Evolutionary conservation across 2,113 vertebrate genomes (phyloP).

Genomic region (Dryoscopus gambensis): DNA sequence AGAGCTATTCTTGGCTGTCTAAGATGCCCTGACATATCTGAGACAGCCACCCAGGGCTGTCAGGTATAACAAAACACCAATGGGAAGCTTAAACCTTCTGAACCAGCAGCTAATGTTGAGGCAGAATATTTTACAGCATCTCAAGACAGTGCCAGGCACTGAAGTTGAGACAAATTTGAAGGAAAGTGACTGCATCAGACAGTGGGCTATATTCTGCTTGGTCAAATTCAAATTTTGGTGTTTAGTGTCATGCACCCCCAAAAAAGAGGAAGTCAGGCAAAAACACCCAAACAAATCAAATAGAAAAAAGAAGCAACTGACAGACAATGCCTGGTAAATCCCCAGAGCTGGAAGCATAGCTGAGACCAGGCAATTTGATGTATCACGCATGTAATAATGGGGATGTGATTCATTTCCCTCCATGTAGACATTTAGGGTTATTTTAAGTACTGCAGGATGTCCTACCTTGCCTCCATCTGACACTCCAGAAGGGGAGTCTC

Average conservation of each 20-base stretch:
- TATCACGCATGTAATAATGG: neutral
- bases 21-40: neutral
- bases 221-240: neutral
- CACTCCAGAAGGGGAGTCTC: neutral
- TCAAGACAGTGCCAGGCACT: neutral
- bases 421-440: neutral
- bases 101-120: neutral
- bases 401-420: neutral
- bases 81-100: neutral
- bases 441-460: neutral
- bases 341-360: neutral
- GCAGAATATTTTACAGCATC: neutral
- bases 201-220: neutral
- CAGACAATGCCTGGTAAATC: neutral
- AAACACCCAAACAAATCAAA: neutral
- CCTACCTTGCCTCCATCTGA: slow-evolving; percentile 4
- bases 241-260: neutral
- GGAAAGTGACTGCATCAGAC: neutral
- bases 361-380: neutral
- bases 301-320: neutral
- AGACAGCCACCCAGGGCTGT: neutral
- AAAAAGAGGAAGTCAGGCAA: neutral
- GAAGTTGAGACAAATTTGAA: neutral
- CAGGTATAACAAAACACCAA: neutral
- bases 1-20: neutral